Conservation (phyloP, 2,797 vertebrate species). For the Myotis planiceps region DNA sequence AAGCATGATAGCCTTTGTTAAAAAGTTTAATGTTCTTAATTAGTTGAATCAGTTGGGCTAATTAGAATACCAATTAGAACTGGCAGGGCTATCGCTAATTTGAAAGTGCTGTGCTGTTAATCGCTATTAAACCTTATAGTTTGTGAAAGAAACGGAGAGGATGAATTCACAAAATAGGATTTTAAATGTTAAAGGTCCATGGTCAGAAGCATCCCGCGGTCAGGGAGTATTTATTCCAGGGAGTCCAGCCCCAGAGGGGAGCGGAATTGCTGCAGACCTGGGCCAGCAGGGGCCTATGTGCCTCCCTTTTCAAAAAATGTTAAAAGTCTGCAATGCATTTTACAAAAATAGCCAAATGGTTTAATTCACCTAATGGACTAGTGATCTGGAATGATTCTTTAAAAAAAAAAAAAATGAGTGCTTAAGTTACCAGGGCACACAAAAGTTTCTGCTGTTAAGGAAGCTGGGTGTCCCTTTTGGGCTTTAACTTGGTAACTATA, state of each 20-base stretch:
- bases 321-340: conserved; percentile 67
- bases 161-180: conserved; percentile 70
- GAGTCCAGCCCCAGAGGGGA: neutral
- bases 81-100: conserved; percentile 87
- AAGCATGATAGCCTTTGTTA: conserved; percentile 87
- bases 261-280: neutral
- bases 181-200: conserved; percentile 81
- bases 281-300: neutral
- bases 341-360: conserved; percentile 62
- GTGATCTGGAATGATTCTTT: conserved; percentile 71
- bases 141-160: conserved; percentile 83
- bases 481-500: conserved; percentile 43
- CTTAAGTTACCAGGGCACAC: conserved; percentile 56
- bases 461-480: conserved; percentile 29
- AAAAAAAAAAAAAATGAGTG: conserved; percentile 10
- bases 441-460: conserved; percentile 50
- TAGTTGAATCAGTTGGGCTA: conserved; percentile 87
- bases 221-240: conserved; percentile 21
- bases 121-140: conserved; percentile 87
- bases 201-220: conserved; percentile 64
- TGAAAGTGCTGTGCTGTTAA: conserved; percentile 88
- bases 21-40: conserved; percentile 90
- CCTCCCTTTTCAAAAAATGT: neutral
- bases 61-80: conserved; percentile 89
- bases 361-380: conserved; percentile 75